Evolutionary conservation across 2,113 vertebrate species (phyloP).

Genomic region (Odontophorus gujanensis): DNA sequence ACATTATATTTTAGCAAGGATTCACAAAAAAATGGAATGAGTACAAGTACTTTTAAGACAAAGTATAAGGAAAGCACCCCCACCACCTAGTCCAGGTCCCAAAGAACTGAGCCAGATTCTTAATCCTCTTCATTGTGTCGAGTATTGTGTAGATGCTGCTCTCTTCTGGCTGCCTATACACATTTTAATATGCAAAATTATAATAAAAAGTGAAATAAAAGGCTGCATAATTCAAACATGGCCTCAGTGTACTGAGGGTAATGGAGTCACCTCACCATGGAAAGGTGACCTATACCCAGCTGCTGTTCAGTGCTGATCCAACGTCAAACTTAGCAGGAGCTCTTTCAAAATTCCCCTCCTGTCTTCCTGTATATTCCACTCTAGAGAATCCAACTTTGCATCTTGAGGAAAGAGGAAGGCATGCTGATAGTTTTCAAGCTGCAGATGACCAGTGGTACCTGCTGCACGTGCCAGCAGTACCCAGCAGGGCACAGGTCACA

Average conservation of each 20-base stretch:
- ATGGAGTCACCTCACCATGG: background rate
- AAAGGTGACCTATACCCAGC: background rate
- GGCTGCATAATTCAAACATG: conserved; percentile 27
- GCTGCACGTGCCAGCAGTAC: background rate
- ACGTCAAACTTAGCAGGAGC: background rate
- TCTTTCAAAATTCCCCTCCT: background rate
- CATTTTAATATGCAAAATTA: conserved; percentile 72
- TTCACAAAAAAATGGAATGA: background rate
- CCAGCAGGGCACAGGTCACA: fast-evolving
- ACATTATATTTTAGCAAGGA: background rate
- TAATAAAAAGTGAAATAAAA: conserved; percentile 59
- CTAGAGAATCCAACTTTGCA: background rate
- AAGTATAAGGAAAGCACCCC: background rate
- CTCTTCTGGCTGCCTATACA: conserved; percentile 77
- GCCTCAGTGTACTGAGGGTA: background rate
- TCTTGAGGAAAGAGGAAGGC: background rate
- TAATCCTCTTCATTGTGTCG: conserved; percentile 34
- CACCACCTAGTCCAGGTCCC: background rate
- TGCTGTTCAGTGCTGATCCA: background rate
- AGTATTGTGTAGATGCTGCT: conserved; percentile 78
- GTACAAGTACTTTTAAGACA: background rate
- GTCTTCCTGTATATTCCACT: background rate
- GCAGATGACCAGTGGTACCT: background rate
- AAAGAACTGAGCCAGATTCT: conserved; percentile 40
- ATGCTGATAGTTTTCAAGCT: background rate